A percentile compares a stretch with the other conserved stretches of the same genome.
Conservation (phyloP, 2,888 invertebrate species). For the Agapostemon virescens region DNA sequence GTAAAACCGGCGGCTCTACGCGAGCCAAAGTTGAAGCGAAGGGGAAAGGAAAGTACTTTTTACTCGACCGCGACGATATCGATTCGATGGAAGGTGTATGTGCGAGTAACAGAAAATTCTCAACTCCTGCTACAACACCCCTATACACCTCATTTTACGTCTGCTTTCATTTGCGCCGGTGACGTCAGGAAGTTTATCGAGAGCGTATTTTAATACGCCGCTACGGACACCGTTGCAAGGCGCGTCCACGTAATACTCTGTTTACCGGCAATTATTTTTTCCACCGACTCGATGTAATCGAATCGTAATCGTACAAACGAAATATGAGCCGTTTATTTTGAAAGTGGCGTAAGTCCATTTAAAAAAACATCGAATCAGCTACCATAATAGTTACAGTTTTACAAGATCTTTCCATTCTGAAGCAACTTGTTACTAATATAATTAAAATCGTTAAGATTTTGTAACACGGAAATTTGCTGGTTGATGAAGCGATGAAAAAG, state of each 20-base stretch:
- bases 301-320: background rate
- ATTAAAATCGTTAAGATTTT: no score
- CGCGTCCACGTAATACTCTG: background rate
- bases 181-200: background rate
- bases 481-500: no score
- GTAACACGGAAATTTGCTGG: no score
- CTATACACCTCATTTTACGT: background rate
- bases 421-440: no score
- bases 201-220: background rate
- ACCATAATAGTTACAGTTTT: no score
- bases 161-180: background rate
- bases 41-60: conserved; percentile 22
- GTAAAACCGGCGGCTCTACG: conserved; percentile 9
- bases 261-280: background rate
- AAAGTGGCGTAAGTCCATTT: no score
- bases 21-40: conserved; percentile 14
- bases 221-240: background rate
- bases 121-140: background rate
- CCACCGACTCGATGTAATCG: background rate
- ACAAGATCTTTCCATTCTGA: no score
- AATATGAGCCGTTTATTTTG: no score
- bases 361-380: no score
- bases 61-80: conserved; percentile 9
- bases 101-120: background rate
- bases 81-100: background rate